A percentile compares a stretch with the other conserved stretches of the same genome.
Conservation (phyloP, 2,888 invertebrate genomes). For the Selenia dentaria region DNA sequence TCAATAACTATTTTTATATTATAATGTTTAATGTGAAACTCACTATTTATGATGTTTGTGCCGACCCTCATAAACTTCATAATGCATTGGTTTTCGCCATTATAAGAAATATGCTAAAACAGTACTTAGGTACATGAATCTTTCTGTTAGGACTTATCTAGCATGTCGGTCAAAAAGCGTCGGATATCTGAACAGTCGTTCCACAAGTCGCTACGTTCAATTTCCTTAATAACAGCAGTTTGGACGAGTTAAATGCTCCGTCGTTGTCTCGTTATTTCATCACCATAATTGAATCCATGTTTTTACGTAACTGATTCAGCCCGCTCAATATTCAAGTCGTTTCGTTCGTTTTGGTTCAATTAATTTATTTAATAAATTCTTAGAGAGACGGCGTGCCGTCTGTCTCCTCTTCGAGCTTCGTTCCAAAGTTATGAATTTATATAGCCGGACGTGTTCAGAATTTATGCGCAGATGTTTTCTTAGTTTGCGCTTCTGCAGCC, state of each 20-base stretch:
- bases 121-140: too few relatives aligned
- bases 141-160: too few relatives aligned
- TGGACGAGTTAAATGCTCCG: conserved; percentile 11
- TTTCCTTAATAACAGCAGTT: conserved; percentile 12
- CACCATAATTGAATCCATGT: conserved; percentile 32
- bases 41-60: too few relatives aligned
- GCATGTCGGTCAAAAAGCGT: too few relatives aligned
- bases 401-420: conserved; percentile 59
- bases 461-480: conserved; percentile 71
- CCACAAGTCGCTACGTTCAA: background rate
- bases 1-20: too few relatives aligned
- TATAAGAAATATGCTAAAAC: too few relatives aligned
- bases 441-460: conserved; percentile 75
- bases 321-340: conserved; percentile 63
- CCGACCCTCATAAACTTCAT: too few relatives aligned
- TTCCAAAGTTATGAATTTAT: conserved; percentile 78
- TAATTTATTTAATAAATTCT: conserved; percentile 80
- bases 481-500: conserved; percentile 57
- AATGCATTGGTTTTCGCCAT: too few relatives aligned
- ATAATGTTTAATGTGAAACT: too few relatives aligned
- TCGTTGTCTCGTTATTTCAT: conserved; percentile 27
- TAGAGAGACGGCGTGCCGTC: conserved; percentile 62
- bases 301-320: conserved; percentile 38
- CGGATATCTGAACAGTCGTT: too few relatives aligned
- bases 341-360: conserved; percentile 70